phyloP scores from a whole-genome alignment of 2,113 vertebrate species.

The pig (Sus scrofa) region T2T-Sscrofa CM000828.6:42759501-42760000 shows the following conservation, averaged over 20 bases:
- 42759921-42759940: not conserved
- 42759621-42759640: not conserved
- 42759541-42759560: not conserved
- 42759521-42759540: not conserved
- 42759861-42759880: not conserved
- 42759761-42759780: constrained; percentile 41
- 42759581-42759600: not conserved
- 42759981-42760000: constrained; percentile 4
- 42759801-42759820: constrained; percentile 1
- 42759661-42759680: constrained; percentile 43
- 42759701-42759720: constrained; percentile 37
- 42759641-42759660: not conserved
- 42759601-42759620: not conserved
- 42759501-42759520: not conserved
- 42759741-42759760: constrained; percentile 2
- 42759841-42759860: not conserved
- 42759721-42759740: constrained; percentile 50
- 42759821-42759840: not conserved
- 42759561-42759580: constrained; percentile 3
- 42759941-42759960: not conserved
- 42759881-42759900: not conserved
- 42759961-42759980: not conserved
- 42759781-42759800: constrained; percentile 39
- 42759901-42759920: not conserved
- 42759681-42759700: not conserved